A percentile compares a stretch with the other conserved stretches of the same genome.
Conservation (phyloP, 2,113 vertebrate species). For the Sminthopsis crassicaudata region DNA sequence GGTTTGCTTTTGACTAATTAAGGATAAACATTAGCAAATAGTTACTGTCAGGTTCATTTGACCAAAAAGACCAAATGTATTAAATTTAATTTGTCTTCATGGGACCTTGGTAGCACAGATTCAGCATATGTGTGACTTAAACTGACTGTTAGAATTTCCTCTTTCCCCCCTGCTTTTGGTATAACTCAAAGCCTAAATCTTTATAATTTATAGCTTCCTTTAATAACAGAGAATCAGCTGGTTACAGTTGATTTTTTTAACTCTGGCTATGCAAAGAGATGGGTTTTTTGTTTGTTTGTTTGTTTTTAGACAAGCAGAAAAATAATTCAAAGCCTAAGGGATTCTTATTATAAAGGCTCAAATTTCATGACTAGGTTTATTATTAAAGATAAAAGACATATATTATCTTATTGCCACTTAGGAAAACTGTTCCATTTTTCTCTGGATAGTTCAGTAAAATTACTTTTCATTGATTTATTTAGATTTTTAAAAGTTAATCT, state of each 20-base stretch:
- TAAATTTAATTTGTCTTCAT: constrained; percentile 32
- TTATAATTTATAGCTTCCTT: constrained; percentile 69
- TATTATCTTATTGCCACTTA: not conserved
- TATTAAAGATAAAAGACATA: not conserved
- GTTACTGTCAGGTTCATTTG: not conserved
- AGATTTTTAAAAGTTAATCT: constrained; percentile 30
- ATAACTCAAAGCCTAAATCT: constrained; percentile 54
- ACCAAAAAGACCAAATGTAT: not conserved
- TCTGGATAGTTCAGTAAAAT: not conserved
- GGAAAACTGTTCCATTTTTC: constrained; percentile 32
- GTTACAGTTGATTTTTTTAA: constrained; percentile 64
- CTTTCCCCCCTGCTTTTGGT: constrained; percentile 36
- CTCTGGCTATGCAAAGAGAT: constrained; percentile 47
- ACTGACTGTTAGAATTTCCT: constrained; percentile 51
- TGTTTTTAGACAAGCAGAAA: constrained; percentile 30
- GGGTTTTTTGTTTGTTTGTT: constrained; percentile 24
- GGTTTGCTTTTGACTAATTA: not conserved
- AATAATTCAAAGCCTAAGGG: constrained; percentile 19
- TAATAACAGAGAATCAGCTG: constrained; percentile 4
- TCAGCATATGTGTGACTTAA: constrained; percentile 21
- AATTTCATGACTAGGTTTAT: not conserved
- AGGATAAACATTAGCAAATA: not conserved
- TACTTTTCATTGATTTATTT: constrained; percentile 43
- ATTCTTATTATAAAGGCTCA: not conserved
- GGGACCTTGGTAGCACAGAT: constrained; percentile 24